Evolutionary conservation across 2,113 vertebrate species (phyloP), one percentile per base, ranked within the genome.

Genomic region (Enhydra lutris): DNA sequence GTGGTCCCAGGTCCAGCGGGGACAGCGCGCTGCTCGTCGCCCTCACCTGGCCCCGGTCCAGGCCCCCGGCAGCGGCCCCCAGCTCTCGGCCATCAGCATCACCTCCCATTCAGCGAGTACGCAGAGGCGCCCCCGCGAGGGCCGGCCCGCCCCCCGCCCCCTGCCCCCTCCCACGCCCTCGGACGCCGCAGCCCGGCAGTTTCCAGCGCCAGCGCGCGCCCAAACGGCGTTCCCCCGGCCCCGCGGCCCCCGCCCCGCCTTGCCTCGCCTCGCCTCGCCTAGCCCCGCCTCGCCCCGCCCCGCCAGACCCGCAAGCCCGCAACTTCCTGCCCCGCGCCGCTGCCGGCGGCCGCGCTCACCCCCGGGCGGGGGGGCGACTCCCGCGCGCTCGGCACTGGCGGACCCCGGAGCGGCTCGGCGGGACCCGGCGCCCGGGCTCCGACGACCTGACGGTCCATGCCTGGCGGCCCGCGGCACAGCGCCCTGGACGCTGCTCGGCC

Each of bases 371-470:
- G 57, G 52, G 93, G 10, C 29, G 31, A 69, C 61, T 69, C 50
- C 59, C 39, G 45, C 2, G 82, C 55, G 55, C 83, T 47, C 42
- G 7, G 61, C 86, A 71, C 52, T 34, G 23, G 65, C 50, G 34
- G 57, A 4, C 93, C 88, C 87, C 36, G 90, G 73, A 34, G 73
- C 83, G 24, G 91, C 83, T 59, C 85, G 12, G 36, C 91, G 42
- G 91, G 81, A 34, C 85, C 89, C 57, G 8, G 52, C n/a, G 31
- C 79, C 86, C 9, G 92, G 74, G 69, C 85, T 52, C 63, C 14
- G 4, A 91, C 52, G 11, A 59, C 74, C 93, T 34, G 93, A 91
- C 45, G 84, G 88, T 98, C 98, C 98, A 98, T 98, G 88, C 92
- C 94, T 11, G 0, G 87, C 63, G 1, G 71, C 90, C 85, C 79